Percentiles rank a stretch among this genome's conserved stretches.
Evolutionary conservation across 2,797 vertebrate species (phyloP).

Genomic region (Fringilla coelebs): DNA sequence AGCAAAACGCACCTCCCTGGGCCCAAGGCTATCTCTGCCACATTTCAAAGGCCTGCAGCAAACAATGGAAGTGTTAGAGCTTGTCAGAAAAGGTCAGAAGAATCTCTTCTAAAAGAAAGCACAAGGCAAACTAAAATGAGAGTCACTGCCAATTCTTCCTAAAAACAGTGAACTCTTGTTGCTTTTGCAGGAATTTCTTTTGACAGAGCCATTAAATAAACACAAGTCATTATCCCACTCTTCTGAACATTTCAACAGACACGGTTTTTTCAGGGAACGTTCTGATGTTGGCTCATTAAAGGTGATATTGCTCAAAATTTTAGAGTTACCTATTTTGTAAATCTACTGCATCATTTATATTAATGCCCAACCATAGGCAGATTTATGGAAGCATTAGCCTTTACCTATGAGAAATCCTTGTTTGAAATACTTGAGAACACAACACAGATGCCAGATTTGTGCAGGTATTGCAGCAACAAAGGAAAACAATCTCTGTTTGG

Average conservation of each 20-base stretch:
- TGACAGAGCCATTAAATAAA: conserved; percentile 23
- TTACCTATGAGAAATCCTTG: neutral
- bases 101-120: conserved; percentile 53
- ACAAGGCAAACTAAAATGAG: conserved; percentile 28
- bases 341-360: neutral
- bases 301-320: neutral
- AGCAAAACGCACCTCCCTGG: conserved; percentile 62
- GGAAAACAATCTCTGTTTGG: neutral
- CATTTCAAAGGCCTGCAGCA: conserved; percentile 68
- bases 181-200: conserved; percentile 39
- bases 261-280: neutral
- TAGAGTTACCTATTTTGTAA: neutral
- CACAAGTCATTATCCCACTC: neutral
- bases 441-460: neutral
- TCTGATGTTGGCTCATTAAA: neutral
- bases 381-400: neutral
- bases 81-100: conserved; percentile 63
- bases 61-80: conserved; percentile 68
- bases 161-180: conserved; percentile 49
- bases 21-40: conserved; percentile 66
- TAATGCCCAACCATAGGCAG: neutral
- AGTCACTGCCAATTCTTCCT: conserved; percentile 42
- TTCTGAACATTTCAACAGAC: neutral
- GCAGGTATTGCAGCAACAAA: neutral
- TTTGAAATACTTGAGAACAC: neutral